Conservation (phyloP, 2,113 vertebrate genomes). For the Rhynchomys soricoides region DNA sequence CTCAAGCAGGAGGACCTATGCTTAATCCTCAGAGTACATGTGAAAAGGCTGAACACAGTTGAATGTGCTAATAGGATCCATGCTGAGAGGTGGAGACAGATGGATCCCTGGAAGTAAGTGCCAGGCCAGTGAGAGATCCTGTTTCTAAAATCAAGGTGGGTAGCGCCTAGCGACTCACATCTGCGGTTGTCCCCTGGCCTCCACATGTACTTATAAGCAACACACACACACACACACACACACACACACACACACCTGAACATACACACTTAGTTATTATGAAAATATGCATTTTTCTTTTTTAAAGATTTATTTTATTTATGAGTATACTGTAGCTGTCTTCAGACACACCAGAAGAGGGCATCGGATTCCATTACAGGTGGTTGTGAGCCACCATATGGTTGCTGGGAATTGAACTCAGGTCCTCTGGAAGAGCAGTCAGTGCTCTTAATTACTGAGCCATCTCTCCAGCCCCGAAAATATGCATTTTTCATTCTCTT, state of each 20-base stretch:
- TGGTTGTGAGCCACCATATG: too few species aligned
- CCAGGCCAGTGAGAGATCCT: not conserved
- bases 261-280: not conserved
- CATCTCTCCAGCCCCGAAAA: too few species aligned
- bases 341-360: too few species aligned
- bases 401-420: too few species aligned
- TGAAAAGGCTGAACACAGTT: not conserved
- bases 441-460: too few species aligned
- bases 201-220: not conserved
- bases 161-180: not conserved
- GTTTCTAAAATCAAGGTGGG: not conserved
- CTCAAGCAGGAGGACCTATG: not conserved
- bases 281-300: constrained; percentile 38
- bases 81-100: not conserved
- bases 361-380: too few species aligned
- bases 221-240: not conserved
- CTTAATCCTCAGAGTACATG: not conserved
- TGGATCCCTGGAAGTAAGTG: not conserved
- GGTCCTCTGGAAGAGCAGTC: too few species aligned
- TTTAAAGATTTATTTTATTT: too few species aligned
- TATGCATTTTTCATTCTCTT: constrained; percentile 22
- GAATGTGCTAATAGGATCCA: not conserved
- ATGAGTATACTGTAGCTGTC: too few species aligned
- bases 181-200: not conserved
- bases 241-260: not conserved